Percentiles rank a stretch among this genome's conserved stretches.
These are phyloP conservation scores for Tinea trinotella DNA, from an alignment of 2,888 invertebrate species.

Conservation along the genomic window DNA sequence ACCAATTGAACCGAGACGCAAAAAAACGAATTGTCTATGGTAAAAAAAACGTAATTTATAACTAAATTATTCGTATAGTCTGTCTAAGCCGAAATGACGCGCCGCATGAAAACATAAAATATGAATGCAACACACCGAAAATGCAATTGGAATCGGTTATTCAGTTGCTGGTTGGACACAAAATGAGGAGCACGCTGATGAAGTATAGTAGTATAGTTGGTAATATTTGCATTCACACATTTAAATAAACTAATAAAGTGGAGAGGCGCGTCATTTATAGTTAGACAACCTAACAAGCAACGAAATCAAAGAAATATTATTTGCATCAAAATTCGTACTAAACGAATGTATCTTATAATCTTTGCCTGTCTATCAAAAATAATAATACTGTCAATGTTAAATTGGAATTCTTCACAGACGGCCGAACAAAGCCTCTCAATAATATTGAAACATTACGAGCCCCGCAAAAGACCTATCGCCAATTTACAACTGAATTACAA, in stretches of 20 bases:
- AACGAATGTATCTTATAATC: slow-evolving; percentile 1
- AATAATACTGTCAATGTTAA: slow-evolving; percentile 70
- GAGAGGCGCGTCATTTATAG: too few species aligned
- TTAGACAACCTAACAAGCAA: too few species aligned
- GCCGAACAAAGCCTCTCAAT: slow-evolving; percentile 44
- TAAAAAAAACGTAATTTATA: neutral
- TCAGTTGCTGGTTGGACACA: too few species aligned
- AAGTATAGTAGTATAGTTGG: too few species aligned
- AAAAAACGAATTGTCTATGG: neutral
- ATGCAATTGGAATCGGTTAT: too few species aligned
- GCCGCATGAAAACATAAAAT: too few species aligned
- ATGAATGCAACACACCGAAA: too few species aligned
- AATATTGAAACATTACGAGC: slow-evolving; percentile 69
- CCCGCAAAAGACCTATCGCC: slow-evolving; percentile 58
- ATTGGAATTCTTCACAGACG: slow-evolving; percentile 55
- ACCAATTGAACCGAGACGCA: neutral
- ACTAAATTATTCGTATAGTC: neutral
- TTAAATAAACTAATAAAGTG: too few species aligned
- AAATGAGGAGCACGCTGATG: too few species aligned
- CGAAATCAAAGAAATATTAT: neutral
- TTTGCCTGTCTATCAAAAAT: slow-evolving; percentile 35
- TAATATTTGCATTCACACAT: too few species aligned
- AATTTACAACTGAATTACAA: slow-evolving; percentile 71
- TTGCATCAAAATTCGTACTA: neutral
- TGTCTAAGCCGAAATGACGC: too few species aligned